These are phyloP conservation scores for Sarcophilus harrisii DNA, from an alignment of 2,797 vertebrate species.

Conservation along the genomic window DNA sequence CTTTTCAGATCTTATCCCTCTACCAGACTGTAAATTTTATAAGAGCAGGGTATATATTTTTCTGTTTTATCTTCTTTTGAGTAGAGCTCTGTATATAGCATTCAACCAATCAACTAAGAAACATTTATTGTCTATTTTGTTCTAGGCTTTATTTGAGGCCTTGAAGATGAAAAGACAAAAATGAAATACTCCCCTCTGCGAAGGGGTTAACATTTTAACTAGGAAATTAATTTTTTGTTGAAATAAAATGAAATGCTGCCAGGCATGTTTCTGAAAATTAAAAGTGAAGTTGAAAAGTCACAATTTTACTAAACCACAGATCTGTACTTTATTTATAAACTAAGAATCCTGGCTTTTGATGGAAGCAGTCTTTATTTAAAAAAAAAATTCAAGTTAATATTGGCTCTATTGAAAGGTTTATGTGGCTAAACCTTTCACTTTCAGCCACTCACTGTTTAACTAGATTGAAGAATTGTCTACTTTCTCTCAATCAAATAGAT, in stretches of 20 bases:
- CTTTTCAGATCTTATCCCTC: neutral
- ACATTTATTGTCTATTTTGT: neutral
- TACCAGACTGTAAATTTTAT: neutral
- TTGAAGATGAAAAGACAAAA: neutral
- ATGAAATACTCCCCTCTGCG: neutral
- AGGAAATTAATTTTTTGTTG: neutral
- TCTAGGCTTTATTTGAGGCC: neutral
- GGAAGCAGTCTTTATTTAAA: constrained; percentile 3
- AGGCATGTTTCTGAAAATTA: neutral
- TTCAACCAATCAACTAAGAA: neutral
- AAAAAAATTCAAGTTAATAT: neutral
- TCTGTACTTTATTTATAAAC: constrained; percentile 17
- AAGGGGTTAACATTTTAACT: neutral
- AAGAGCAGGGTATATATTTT: neutral
- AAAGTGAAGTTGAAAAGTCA: constrained; percentile 7
- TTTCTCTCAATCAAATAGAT: constrained; percentile 10
- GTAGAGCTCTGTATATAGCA: neutral
- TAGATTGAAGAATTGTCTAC: constrained; percentile 19
- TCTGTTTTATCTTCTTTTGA: neutral
- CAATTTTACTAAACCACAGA: constrained; percentile 37
- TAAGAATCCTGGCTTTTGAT: neutral
- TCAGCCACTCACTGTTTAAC: neutral
- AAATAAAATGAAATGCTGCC: neutral
- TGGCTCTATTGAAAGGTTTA: neutral
- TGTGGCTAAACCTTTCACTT: neutral